Evolutionary conservation across 2,888 invertebrate genomes (phyloP), one percentile per base, ranked within the genome.

Genomic region (Netelia virgata): DNA sequence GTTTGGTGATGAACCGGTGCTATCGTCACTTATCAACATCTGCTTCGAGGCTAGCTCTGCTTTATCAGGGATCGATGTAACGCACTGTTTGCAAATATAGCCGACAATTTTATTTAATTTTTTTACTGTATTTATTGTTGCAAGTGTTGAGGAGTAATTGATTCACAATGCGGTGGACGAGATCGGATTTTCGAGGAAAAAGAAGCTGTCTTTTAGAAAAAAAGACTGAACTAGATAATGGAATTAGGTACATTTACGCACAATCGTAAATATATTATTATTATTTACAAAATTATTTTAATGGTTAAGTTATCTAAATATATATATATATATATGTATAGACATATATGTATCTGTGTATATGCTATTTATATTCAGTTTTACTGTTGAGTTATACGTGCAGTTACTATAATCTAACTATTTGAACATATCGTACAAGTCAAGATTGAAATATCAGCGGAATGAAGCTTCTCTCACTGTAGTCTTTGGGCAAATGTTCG

Each of bases 401-500:
- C 63, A 57, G 14, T 50, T 11, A 47, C 50, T 73, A 73, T 16
- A 18, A 36, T 61, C 55, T 73, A 77, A 55, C 47, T 73, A 16
- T 76, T 68, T 59, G n/a, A 81, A 77, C 63, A 36, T 73, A 57
- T 50, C 23, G 69, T 84, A 72, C 50, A 61, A 80, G 55, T 77
- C 55, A 77, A 41, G n/a, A 77, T 84, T 63, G 79, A 79, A 69
- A 69, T 69, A 84, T 75, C 81, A 73, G 69, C 76, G 84, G 81
- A 84, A 84, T 84, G 84, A 81, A 81, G 68, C 55, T 63, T 47
- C 72, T 66, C 76, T 84, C 80, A 73, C 72, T 76, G 80, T 83
- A 73, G 75, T 84, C 83, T 80, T 84, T 80, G 83, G 83, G 66
- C 53, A 63, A 80, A 68, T 68, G 57, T 73, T 68, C 57, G 16